Conservation (phyloP, 2,797 vertebrate species). For the Somateria mollissima region DNA sequence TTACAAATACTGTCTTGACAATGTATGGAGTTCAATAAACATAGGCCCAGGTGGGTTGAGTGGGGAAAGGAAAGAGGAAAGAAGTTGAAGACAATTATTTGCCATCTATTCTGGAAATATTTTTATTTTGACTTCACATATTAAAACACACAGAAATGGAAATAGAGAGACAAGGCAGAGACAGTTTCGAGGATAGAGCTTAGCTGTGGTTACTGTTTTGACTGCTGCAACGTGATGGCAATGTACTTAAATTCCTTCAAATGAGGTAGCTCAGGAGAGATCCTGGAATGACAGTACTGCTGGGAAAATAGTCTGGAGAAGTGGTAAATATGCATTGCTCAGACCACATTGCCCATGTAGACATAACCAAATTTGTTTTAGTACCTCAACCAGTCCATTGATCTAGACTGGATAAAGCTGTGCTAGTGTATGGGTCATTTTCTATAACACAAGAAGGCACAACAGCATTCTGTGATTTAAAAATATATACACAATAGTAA, state of each 20-base stretch:
- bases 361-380: background rate
- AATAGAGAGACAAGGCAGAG: background rate
- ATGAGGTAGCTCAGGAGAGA: background rate
- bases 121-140: conserved; percentile 39
- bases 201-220: background rate
- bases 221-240: background rate
- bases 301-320: background rate
- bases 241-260: background rate
- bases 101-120: background rate
- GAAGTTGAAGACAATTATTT: conserved; percentile 24
- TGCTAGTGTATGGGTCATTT: background rate
- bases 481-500: background rate
- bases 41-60: conserved; percentile 58
- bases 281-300: fast-evolving
- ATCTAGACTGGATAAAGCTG: background rate
- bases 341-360: background rate
- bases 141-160: background rate
- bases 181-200: background rate
- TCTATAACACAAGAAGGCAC: background rate
- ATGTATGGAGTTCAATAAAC: conserved; percentile 77
- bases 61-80: conserved; percentile 6
- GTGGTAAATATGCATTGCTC: background rate
- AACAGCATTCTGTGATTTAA: background rate
- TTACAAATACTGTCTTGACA: conserved; percentile 79
- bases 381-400: background rate